Evolutionary conservation across 2,797 vertebrate genomes (phyloP), one percentile per base, ranked within the genome.

Genomic region (Aplochiton taeniatus): DNA sequence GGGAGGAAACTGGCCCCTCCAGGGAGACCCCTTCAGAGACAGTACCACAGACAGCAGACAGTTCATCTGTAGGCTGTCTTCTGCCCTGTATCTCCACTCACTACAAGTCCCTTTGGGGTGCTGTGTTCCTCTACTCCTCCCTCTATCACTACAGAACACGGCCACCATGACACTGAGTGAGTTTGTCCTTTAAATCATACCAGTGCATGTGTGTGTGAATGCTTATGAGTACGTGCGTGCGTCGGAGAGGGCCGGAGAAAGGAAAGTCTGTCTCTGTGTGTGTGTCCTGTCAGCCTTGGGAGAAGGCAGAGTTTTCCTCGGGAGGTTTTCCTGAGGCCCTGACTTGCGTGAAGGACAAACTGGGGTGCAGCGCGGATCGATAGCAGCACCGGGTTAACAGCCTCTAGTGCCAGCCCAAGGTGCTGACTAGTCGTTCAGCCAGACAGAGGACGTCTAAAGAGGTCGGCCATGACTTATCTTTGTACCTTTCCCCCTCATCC

Each of bases 101-200:
- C 50, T 74, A 18, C 13, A 10, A 14, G 11, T 31, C 72, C 75
- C 83, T 74, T 80, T 57, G 85, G 82, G 70, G 5, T 54, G 43
- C 8, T 20, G 46, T 20, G 8, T 54, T 18, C 5, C 2, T 20
- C 11, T 19, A 54, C 20, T 12, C 52, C 20, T 31, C 31, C 31
- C 6, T 31, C 31, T 6, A 31, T 31, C 31, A 6, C 31, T 31
- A 6, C 31, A 31, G 31, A 31, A 31, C 31, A 31, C 31, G 6
- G 31, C 31, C 31, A 31, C 31, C 31, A 31, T 31, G 31, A 31
- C 11, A 46, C 11, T 45, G 43, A 16, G 56, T 44, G 56, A 17
- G 31, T 17, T 14, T 59, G 57, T 59, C 31, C 3, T 31, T 31
- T 31, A 31, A n/a, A 31, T 31, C 31, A 6, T 31, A 6, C 3